phyloP scores from a whole-genome alignment of 2,113 vertebrate species.

The Hyla sarda region DNA sequence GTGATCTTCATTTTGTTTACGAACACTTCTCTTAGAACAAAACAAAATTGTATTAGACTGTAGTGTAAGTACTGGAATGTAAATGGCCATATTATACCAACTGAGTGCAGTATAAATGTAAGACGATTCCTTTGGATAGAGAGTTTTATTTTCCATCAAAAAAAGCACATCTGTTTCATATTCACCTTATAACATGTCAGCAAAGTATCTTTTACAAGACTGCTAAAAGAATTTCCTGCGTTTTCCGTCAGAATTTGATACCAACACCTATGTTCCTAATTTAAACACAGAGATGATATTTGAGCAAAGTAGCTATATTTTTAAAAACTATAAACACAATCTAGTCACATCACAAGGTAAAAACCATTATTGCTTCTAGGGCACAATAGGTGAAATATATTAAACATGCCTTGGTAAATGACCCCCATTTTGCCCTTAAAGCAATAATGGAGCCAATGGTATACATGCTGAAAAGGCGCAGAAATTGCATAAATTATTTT shows the following conservation, averaged over 20 bases:
- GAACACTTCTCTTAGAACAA: slow-evolving; percentile 4
- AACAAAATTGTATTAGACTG: slow-evolving; percentile 37
- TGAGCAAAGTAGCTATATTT: not conserved
- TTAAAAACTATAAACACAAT: too few relatives aligned
- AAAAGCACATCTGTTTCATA: slow-evolving; percentile 50
- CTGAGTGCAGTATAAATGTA: not conserved
- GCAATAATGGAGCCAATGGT: too few relatives aligned
- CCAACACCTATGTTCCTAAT: not conserved
- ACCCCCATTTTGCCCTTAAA: too few relatives aligned
- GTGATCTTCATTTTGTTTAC: slow-evolving; percentile 25
- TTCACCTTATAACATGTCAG: slow-evolving; percentile 29
- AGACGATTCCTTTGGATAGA: not conserved
- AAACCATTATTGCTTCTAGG: too few relatives aligned
- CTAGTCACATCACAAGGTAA: too few relatives aligned
- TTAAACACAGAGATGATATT: not conserved
- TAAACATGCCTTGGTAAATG: too few relatives aligned
- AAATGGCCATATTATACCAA: slow-evolving; percentile 18
- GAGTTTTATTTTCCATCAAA: slow-evolving; percentile 38
- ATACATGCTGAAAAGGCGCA: too few relatives aligned
- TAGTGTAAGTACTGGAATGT: slow-evolving; percentile 31
- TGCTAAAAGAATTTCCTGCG: slow-evolving; percentile 36
- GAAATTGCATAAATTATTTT: too few relatives aligned
- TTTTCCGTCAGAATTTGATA: not conserved
- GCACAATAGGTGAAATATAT: too few relatives aligned
- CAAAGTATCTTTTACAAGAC: slow-evolving; percentile 37